Evolutionary conservation across 2,888 invertebrate genomes (phyloP).

Genomic region (Tiliacea aurago): DNA sequence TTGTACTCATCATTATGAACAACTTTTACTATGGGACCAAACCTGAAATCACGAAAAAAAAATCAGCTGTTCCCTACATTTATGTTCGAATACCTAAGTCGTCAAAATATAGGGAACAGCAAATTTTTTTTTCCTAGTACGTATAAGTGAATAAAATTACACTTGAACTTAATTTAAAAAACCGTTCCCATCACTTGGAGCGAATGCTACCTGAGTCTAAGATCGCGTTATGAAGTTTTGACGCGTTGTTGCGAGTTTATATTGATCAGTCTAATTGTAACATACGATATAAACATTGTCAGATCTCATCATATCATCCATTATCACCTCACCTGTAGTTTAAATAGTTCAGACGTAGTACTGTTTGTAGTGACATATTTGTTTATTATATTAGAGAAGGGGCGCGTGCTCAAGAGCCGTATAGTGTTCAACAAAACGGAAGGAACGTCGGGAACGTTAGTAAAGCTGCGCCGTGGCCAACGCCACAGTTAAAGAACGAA

Average conservation of each 20-base stretch:
- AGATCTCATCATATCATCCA: constrained; percentile 22
- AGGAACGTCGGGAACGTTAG: constrained; percentile 68
- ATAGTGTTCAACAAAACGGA: constrained; percentile 74
- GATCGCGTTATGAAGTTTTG: constrained; percentile 32
- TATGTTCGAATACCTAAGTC: no score
- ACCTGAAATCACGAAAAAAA: no score
- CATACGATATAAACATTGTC: constrained; percentile 41
- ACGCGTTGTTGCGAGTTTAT: constrained; percentile 13
- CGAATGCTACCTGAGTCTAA: constrained; percentile 44
- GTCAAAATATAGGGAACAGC: no score
- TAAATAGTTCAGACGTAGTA: background rate
- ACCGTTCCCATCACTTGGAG: background rate
- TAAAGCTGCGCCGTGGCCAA: constrained; percentile 75
- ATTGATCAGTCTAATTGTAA: constrained; percentile 15
- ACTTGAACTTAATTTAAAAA: constrained; percentile 10
- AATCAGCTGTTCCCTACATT: no score
- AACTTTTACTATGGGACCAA: no score
- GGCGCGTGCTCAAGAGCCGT: constrained; percentile 70
- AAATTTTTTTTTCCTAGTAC: no score
- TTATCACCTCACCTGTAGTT: constrained; percentile 3
- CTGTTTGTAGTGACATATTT: constrained; percentile 31
- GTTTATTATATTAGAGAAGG: constrained; percentile 64
- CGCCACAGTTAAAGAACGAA: constrained; percentile 69
- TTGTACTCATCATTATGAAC: no score
- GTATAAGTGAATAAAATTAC: constrained; percentile 25